Conservation (phyloP, 2,888 invertebrate genomes). For the Notodonta ziczac region DNA sequence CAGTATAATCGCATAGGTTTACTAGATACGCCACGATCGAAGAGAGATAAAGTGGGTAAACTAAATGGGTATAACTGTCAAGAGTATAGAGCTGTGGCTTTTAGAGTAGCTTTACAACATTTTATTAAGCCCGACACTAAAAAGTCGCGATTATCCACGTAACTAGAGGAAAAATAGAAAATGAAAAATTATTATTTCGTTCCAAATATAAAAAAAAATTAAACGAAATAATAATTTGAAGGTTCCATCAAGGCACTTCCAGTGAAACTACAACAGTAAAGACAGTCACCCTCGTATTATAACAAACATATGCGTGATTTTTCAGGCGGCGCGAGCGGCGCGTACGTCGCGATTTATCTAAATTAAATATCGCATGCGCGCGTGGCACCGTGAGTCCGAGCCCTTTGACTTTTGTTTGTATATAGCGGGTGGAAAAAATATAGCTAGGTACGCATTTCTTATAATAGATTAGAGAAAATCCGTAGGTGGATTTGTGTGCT, state of each 20-base stretch:
- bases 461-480: too few relatives aligned
- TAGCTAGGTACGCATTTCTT: background rate
- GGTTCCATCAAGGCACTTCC: constrained; percentile 2
- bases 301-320: constrained; percentile 80
- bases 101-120: too few relatives aligned
- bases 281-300: constrained; percentile 52
- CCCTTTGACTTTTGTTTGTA: constrained; percentile 57
- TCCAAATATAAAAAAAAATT: too few relatives aligned
- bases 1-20: constrained; percentile 16
- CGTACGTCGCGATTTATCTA: constrained; percentile 83
- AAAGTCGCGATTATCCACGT: too few relatives aligned
- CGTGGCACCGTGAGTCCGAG: constrained; percentile 67
- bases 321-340: constrained; percentile 64
- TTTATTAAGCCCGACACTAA: too few relatives aligned
- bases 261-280: background rate
- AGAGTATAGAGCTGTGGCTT: too few relatives aligned
- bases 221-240: too few relatives aligned
- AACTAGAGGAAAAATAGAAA: too few relatives aligned
- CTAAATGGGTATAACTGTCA: too few relatives aligned
- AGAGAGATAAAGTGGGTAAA: background rate
- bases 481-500: too few relatives aligned
- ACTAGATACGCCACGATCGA: constrained; percentile 48
- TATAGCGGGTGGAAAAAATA: constrained; percentile 52
- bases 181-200: too few relatives aligned
- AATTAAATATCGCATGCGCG: constrained; percentile 82